Conservation (phyloP, 2,888 invertebrate genomes). For the Lordiphosa andalusiaca region DNA sequence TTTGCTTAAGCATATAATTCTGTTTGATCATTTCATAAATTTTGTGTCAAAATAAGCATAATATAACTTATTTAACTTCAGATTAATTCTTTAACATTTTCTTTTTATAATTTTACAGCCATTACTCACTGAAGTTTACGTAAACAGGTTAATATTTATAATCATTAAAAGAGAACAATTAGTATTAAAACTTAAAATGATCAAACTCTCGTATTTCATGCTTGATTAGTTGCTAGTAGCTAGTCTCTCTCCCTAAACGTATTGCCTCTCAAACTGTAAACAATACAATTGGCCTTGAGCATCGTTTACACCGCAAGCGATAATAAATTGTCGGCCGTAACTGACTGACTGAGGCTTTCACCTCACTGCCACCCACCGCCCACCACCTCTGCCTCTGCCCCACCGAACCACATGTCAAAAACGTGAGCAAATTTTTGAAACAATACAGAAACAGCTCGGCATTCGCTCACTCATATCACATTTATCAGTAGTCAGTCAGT, state of each 20-base stretch:
- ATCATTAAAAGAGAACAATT: too few species aligned
- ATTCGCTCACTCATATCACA: conserved; percentile 52
- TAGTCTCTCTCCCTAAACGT: neutral
- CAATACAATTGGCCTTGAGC: conserved; percentile 32
- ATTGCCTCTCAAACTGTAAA: conserved; percentile 30
- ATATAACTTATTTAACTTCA: too few species aligned
- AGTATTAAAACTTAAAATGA: too few species aligned
- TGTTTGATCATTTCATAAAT: too few species aligned
- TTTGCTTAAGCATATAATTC: too few species aligned
- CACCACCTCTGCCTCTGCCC: conserved; percentile 10
- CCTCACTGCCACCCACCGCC: conserved; percentile 21
- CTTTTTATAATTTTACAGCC: too few species aligned
- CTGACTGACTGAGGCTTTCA: conserved; percentile 45
- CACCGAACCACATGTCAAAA: conserved; percentile 10
- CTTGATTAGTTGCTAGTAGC: neutral
- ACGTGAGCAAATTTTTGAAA: conserved; percentile 53
- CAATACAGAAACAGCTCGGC: conserved; percentile 17
- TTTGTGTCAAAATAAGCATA: too few species aligned
- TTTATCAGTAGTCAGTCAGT: conserved; percentile 53
- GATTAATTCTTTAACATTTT: too few species aligned
- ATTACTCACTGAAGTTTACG: too few species aligned
- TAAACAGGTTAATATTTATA: too few species aligned
- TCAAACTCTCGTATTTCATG: too few species aligned
- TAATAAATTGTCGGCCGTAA: conserved; percentile 17
- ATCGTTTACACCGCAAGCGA: conserved; percentile 19